These are phyloP conservation scores for Pterocles orientalis DNA, from an alignment of 2,113 vertebrate species.

Conservation along the genomic window DNA sequence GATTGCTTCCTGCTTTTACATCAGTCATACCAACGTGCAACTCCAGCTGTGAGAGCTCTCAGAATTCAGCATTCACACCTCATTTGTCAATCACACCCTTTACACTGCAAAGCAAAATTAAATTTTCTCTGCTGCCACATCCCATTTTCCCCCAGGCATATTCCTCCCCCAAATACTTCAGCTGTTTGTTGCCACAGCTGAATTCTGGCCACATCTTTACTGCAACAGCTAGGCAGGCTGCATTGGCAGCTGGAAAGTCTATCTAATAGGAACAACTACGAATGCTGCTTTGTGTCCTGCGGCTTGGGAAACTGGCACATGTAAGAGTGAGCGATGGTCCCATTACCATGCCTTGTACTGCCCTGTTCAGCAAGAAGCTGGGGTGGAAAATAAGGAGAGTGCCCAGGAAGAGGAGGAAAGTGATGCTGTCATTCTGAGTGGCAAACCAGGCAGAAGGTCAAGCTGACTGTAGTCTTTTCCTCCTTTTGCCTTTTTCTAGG, in stretches of 20 bases:
- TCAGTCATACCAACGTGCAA: not conserved
- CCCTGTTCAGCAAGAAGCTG: not conserved
- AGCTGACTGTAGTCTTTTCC: not conserved
- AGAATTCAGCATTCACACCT: not conserved
- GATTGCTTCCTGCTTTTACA: not conserved
- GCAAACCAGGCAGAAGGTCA: not conserved
- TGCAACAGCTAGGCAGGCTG: not conserved
- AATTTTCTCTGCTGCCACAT: not conserved
- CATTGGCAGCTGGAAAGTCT: not conserved
- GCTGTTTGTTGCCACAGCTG: not conserved
- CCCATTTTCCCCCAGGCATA: not conserved
- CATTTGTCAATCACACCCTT: constrained; percentile 12
- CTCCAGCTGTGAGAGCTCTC: not conserved
- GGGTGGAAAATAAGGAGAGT: not conserved
- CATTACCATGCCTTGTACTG: not conserved
- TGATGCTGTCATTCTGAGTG: not conserved
- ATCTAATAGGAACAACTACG: not conserved
- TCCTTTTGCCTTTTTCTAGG: not conserved
- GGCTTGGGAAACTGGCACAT: not conserved
- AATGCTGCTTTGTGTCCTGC: not conserved
- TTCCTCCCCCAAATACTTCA: not conserved
- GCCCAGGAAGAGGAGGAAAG: not conserved
- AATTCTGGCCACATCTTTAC: not conserved
- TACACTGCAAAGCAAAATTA: constrained; percentile 4
- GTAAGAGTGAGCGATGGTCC: fast-evolving